Base-by-base conservation (phyloP, 2,888 invertebrate species). In the Papilio gigon region DNA sequence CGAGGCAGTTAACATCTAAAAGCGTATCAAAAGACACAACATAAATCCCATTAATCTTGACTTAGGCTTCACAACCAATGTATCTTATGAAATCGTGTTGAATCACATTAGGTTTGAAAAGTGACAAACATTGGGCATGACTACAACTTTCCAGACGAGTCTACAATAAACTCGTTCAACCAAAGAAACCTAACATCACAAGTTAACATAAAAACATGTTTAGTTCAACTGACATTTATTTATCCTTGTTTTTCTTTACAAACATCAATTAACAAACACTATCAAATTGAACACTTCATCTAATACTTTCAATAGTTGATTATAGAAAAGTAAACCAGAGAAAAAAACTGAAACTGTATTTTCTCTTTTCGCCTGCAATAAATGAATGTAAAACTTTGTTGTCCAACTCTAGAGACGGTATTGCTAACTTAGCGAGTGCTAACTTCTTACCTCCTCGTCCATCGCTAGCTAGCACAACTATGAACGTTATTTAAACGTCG, bases 361-460 rank as follows among this genome's bases (percentile, higher is more conserved):
- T 87, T 84, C 84, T 82, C 79, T 79, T 76, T 82, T 82, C 81
- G 84, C 81, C 81, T 85, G 84, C 85, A 85, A 87, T 87, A 88
- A 89, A 88, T 85, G 86, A 85, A 85, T 86, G 82, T 86, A 85
- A 87, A 89, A 86, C 83, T 86, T 79, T 75, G 75, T 74, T 74
- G 78, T 79, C 74, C 78, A 84, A 87, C 83, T 86, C 80, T 72
- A 76, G 76, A 83, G 88, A 88, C 86, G 87, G 88, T 88, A 88
- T 88, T 88, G 88, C 88, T 88, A 90, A 88, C 84, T 87, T 79
- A 86, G 84, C 79, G 74, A 76, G 72, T 83, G 87, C 83, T 80
- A 85, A 88, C 86, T 88, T 89, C 87, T 85, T 86, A 84, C 85
- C 82, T 82, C 80, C 77, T 76, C 78, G 78, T 83, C 84, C 80